Conservation (phyloP, 2,888 invertebrate species). For the Phasia obesa region DNA sequence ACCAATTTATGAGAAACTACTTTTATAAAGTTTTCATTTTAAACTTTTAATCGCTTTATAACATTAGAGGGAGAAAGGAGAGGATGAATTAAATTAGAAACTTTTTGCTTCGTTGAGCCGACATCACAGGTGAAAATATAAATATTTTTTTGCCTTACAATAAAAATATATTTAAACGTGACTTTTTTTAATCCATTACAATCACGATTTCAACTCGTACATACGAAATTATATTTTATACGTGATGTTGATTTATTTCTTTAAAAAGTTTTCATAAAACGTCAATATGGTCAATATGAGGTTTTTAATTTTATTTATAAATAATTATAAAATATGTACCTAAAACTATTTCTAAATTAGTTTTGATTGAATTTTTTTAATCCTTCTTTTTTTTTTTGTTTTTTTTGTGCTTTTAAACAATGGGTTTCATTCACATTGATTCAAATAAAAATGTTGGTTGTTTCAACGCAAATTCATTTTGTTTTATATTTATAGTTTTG, state of each 20-base stretch:
- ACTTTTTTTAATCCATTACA: constrained; percentile 66
- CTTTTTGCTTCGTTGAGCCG: constrained; percentile 4
- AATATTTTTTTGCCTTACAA: background rate
- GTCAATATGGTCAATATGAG: constrained; percentile 7
- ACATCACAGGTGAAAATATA: constrained; percentile 9
- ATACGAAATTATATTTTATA: constrained; percentile 33
- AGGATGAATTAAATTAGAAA: constrained; percentile 46
- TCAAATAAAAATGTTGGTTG: too few relatives aligned
- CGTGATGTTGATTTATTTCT: constrained; percentile 28
- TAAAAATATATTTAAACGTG: constrained; percentile 59
- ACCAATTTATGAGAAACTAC: constrained; percentile 7
- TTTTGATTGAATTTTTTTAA: background rate
- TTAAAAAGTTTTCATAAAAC: constrained; percentile 19
- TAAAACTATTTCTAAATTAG: constrained; percentile 4
- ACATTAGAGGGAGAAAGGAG: background rate
- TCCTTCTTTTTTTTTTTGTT: too few relatives aligned
- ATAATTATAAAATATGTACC: constrained; percentile 6
- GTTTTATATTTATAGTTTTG: too few relatives aligned
- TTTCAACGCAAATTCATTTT: too few relatives aligned
- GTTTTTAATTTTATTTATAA: constrained; percentile 6
- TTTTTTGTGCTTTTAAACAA: background rate
- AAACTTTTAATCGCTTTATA: constrained; percentile 57
- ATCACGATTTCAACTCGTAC: constrained; percentile 60
- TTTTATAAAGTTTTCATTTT: constrained; percentile 25
- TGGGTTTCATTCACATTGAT: too few relatives aligned